Evolutionary conservation across 2,797 vertebrate genomes (phyloP).

Genomic region (Cottoperca gobio): DNA sequence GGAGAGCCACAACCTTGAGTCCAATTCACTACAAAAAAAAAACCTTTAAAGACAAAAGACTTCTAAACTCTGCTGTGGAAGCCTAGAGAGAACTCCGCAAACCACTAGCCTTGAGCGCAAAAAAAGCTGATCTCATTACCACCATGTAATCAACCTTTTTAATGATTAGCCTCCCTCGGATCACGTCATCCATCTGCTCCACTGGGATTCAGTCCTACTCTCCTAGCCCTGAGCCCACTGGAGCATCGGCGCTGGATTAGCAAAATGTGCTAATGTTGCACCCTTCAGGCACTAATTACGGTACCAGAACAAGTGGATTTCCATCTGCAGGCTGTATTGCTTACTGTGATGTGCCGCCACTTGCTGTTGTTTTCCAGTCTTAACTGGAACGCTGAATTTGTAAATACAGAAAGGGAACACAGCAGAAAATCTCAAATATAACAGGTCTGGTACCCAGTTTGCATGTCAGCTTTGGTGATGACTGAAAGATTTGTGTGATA

Average conservation of each 20-base stretch:
- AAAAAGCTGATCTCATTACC: conserved; percentile 78
- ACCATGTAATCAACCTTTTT: conserved; percentile 74
- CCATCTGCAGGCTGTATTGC: conserved; percentile 53
- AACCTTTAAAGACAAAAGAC: conserved; percentile 41
- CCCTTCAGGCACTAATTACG: conserved; percentile 78
- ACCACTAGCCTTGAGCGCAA: conserved; percentile 64
- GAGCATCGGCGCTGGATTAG: conserved; percentile 67
- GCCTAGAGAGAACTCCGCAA: conserved; percentile 49
- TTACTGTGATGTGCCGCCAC: conserved; percentile 40
- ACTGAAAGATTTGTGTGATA: conserved; percentile 22
- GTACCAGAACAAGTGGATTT: conserved; percentile 70
- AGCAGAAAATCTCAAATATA: conserved; percentile 18
- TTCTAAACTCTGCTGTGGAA: conserved; percentile 25
- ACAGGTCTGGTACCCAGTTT: conserved; percentile 26
- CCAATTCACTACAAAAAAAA: conserved; percentile 28
- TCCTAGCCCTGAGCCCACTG: conserved; percentile 58
- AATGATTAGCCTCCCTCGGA: conserved; percentile 64
- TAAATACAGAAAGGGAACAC: conserved; percentile 31
- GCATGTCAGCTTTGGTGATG: conserved; percentile 16
- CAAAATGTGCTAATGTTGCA: conserved; percentile 49
- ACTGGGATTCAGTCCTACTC: conserved; percentile 71
- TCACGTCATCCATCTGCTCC: conserved; percentile 75
- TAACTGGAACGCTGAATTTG: conserved; percentile 41
- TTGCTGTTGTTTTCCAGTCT: conserved; percentile 41
- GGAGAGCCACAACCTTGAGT: conserved; percentile 38